A percentile compares a stretch with the other conserved stretches of the same genome.
Conservation (phyloP, 2,888 invertebrate genomes). For the Pristionchus exspectatus region DNA sequence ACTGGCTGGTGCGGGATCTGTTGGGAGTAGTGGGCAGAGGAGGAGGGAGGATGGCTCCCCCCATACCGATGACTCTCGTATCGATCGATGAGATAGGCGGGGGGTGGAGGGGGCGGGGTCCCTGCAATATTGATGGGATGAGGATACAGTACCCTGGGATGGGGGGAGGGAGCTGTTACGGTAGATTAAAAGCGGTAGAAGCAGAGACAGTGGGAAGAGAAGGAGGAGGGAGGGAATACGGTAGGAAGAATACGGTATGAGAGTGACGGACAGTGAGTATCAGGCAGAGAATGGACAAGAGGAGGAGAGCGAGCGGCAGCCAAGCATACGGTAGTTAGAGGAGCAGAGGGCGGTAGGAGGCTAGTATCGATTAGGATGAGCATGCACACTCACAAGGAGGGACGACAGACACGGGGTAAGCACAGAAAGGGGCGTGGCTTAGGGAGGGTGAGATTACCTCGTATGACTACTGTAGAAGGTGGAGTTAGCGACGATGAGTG, state of each 20-base stretch:
- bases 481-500: constrained; percentile 60
- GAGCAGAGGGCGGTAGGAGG: background rate
- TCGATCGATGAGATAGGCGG: constrained; percentile 65
- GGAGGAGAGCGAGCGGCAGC: constrained; percentile 11
- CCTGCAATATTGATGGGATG: constrained; percentile 53
- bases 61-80: constrained; percentile 67
- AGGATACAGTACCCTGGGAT: constrained; percentile 11
- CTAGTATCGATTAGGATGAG: background rate
- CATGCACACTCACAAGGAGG: constrained; percentile 20
- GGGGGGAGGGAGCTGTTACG: background rate
- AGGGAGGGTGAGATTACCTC: constrained; percentile 56
- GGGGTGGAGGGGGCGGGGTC: constrained; percentile 61
- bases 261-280: constrained; percentile 22
- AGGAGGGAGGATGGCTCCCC: background rate
- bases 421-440: constrained; percentile 17
- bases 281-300: background rate
- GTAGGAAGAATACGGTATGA: background rate
- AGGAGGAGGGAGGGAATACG: background rate
- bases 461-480: constrained; percentile 61
- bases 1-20: constrained; percentile 56
- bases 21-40: constrained; percentile 38
- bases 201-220: constrained; percentile 13
- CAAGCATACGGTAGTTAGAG: constrained; percentile 26
- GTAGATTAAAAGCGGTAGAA: constrained; percentile 16
- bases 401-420: background rate